phyloP scores from a whole-genome alignment of 64 coral and sea anemone genomes.

The Pachyseris speciosa region DNA sequence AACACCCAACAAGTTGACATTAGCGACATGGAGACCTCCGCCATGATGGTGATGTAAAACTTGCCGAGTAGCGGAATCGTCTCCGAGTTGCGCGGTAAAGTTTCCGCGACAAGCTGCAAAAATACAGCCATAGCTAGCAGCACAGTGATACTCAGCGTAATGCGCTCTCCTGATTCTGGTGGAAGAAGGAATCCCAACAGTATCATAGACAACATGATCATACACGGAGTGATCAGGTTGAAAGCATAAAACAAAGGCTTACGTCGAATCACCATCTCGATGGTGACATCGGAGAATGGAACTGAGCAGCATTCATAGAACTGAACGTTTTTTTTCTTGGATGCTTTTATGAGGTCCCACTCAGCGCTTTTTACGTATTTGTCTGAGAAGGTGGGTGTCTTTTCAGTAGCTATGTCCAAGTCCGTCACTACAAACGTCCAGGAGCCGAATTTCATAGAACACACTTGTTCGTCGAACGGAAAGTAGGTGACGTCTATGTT shows the following conservation, averaged over 20 bases:
- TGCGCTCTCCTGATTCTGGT: constrained; percentile 77
- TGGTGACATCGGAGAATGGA: constrained; percentile 59
- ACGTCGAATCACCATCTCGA: constrained; percentile 76
- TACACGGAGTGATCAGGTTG: constrained; percentile 82
- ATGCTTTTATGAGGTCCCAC: constrained; percentile 68
- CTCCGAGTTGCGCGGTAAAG: constrained; percentile 74
- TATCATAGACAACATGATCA: constrained; percentile 80
- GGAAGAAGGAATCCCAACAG: constrained; percentile 78
- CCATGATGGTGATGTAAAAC: constrained; percentile 89
- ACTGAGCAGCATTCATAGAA: constrained; percentile 54
- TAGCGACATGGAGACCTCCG: constrained; percentile 72
- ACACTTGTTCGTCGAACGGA: constrained; percentile 79
- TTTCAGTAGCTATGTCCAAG: constrained; percentile 53
- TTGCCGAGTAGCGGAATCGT: constrained; percentile 76
- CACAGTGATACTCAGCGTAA: constrained; percentile 84
- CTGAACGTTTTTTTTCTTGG: constrained; percentile 42
- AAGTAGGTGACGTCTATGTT: constrained; percentile 83
- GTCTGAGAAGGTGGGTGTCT: constrained; percentile 36
- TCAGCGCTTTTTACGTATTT: constrained; percentile 82
- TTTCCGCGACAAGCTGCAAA: constrained; percentile 68
- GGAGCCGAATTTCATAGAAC: constrained; percentile 84
- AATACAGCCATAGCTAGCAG: constrained; percentile 83
- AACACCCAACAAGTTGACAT: constrained; percentile 83
- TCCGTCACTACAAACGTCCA: constrained; percentile 70
- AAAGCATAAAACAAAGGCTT: constrained; percentile 85